These are phyloP conservation scores for Lates japonicus DNA, from an alignment of 2,797 vertebrate species.

Conservation along the genomic window DNA sequence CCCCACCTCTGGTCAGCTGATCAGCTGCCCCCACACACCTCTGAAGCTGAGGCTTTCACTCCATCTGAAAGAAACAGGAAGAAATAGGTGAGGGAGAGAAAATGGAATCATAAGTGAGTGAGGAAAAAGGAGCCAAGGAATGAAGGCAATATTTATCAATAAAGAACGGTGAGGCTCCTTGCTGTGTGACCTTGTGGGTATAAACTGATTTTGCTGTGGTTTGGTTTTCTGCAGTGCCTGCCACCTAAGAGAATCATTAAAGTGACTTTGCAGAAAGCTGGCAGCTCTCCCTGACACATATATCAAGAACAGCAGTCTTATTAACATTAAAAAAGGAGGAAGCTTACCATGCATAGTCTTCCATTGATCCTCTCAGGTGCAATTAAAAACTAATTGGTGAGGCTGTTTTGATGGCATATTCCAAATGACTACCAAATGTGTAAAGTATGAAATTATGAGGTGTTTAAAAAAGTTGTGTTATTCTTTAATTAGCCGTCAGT, in stretches of 20 bases:
- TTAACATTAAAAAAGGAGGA: constrained; percentile 62
- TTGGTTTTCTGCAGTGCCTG: constrained; percentile 56
- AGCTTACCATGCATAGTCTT: constrained; percentile 26
- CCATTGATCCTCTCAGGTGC: constrained; percentile 68
- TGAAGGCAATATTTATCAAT: constrained; percentile 69
- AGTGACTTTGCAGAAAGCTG: constrained; percentile 67
- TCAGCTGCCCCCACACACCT: constrained; percentile 46
- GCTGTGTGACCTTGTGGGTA: constrained; percentile 73
- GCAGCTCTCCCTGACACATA: constrained; percentile 65
- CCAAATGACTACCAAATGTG: constrained; percentile 59
- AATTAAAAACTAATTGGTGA: constrained; percentile 78
- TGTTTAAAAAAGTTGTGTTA: constrained; percentile 61
- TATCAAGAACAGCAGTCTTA: constrained; percentile 62
- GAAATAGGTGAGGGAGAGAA: constrained; percentile 35
- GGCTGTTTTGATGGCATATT: constrained; percentile 66
- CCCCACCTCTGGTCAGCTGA: constrained; percentile 59
- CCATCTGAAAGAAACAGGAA: constrained; percentile 23
- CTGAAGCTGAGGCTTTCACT: constrained; percentile 39
- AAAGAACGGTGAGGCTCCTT: constrained; percentile 52
- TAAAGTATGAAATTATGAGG: constrained; percentile 56
- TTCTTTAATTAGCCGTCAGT: constrained; percentile 73
- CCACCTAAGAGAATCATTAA: constrained; percentile 71
- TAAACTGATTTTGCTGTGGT: constrained; percentile 68
- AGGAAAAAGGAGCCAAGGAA: constrained; percentile 38
- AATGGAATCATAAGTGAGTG: constrained; percentile 50